Evolutionary conservation across 2,113 vertebrate genomes (phyloP).

Genomic region (Excalfactoria chinensis): DNA sequence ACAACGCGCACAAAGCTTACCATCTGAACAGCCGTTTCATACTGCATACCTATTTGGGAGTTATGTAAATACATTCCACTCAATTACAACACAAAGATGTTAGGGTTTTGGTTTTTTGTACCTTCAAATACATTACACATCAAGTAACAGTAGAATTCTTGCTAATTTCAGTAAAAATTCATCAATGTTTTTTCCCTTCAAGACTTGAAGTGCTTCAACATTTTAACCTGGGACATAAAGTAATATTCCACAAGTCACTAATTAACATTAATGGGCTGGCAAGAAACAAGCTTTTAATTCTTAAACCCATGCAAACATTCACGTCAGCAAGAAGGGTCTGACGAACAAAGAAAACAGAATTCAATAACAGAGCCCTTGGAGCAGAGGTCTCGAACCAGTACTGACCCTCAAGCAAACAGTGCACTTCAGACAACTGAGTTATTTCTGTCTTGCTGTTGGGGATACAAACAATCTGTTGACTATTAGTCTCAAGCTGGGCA

Average conservation of each 20-base stretch:
- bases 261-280: background rate
- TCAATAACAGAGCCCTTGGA: fast-evolving
- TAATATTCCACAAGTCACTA: background rate
- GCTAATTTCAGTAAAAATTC: background rate
- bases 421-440: background rate
- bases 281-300: background rate
- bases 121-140: background rate
- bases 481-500: background rate
- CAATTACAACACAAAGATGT: background rate
- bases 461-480: background rate
- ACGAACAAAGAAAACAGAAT: background rate
- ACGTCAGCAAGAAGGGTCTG: background rate
- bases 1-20: background rate
- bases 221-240: background rate
- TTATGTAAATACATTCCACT: background rate
- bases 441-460: background rate
- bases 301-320: background rate
- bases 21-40: conserved; percentile 1
- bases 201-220: background rate
- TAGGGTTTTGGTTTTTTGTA: background rate
- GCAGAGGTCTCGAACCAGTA: background rate
- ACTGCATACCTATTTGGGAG: background rate
- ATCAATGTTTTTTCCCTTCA: background rate
- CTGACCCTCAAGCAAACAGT: background rate
- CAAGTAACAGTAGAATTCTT: background rate